Evolutionary conservation across 2,888 invertebrate species (phyloP), one percentile per base, ranked within the genome.

Genomic region (Atrina japonica): DNA sequence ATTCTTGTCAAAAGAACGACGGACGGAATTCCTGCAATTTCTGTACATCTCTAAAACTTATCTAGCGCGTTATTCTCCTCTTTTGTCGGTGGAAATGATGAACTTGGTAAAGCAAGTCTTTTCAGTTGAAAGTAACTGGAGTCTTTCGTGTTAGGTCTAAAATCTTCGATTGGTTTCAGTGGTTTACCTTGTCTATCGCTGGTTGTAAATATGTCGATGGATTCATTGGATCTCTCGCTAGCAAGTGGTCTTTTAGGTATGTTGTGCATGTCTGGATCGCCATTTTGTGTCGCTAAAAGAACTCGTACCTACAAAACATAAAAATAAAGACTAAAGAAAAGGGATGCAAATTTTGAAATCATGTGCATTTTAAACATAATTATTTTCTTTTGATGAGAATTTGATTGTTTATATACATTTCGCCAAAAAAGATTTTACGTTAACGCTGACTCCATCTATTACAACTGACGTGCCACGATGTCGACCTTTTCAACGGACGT

Each of bases 81-180:
- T 27, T 35, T 43, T 16, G 55, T 53, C 9, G 25, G 14, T 41
- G 52, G 47, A 27, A 50, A 18, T 30, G 52, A 53, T 52, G 66
- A 52, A 30, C 43, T 70, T 14, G 67, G 67, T 18, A 72, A 35
- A 11, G 58, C 67, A 27, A 72, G 40, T 18, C 63, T 58, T 41
- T 68, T 67, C 16, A 72, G 52, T 18, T 47, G 56, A 1, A 64
- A 56, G 23, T 72, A 72, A 41, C 72, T 72, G 3, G 67, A 72
- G 27, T 64, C 67, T 11, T 70, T 70, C 9, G 70, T 70, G 16
- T 35, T 47, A 1, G 70, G 70, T 18, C 70, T 35, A 23, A 61
- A 45, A 25, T 47, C 59, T 18, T 68, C 61, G 5, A 43, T 47
- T n/a, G 41, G 60, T 55, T 50, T 52, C 3, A 68, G 55, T 3